A percentile compares a stretch with the other conserved stretches of the same genome.
Evolutionary conservation across 1,140 invertebrate genomes (phyloP).

Genomic region (Tyrophagus putrescentiae): DNA sequence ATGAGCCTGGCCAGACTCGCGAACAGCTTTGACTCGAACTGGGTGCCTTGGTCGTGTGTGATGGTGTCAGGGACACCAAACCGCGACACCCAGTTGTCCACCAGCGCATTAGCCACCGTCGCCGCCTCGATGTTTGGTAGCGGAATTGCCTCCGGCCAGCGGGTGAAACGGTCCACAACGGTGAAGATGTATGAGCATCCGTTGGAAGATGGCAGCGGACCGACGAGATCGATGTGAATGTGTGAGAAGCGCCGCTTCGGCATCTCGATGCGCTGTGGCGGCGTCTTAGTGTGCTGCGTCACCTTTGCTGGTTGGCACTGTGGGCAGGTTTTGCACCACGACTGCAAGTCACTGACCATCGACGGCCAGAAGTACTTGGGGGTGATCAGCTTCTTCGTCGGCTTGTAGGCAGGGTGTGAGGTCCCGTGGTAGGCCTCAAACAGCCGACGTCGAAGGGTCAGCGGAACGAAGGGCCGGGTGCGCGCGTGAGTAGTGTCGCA

Average conservation of each 20-base stretch:
- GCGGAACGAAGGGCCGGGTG: slow-evolving; percentile 12
- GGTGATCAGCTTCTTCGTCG: slow-evolving; percentile 10
- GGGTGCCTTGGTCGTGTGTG: slow-evolving; percentile 34
- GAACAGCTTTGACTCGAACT: too few species aligned
- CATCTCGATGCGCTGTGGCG: neutral
- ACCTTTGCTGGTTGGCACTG: slow-evolving; percentile 21
- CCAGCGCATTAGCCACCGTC: too few species aligned
- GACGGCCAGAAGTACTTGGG: slow-evolving; percentile 5
- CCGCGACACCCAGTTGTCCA: slow-evolving; percentile 30
- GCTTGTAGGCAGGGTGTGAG: slow-evolving; percentile 17
- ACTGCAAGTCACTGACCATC: neutral
- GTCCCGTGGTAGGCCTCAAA: slow-evolving; percentile 20
- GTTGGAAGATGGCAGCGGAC: slow-evolving; percentile 32
- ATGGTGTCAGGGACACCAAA: slow-evolving; percentile 30
- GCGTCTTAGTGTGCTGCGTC: slow-evolving; percentile 18
- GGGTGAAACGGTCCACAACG: slow-evolving; percentile 34
- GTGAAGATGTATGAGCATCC: slow-evolving; percentile 34
- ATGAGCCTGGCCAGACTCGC: too few species aligned
- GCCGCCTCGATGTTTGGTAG: too few species aligned
- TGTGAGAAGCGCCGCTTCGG: slow-evolving; percentile 30
- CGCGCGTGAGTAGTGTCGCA: slow-evolving; percentile 7
- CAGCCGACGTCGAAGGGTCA: neutral
- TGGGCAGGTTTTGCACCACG: neutral
- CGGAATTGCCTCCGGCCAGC: slow-evolving; percentile 36
- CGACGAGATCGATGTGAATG: slow-evolving; percentile 39